Conservation (phyloP, 92 coral and sea anemone species). For the Epizoanthus ramosus region DNA sequence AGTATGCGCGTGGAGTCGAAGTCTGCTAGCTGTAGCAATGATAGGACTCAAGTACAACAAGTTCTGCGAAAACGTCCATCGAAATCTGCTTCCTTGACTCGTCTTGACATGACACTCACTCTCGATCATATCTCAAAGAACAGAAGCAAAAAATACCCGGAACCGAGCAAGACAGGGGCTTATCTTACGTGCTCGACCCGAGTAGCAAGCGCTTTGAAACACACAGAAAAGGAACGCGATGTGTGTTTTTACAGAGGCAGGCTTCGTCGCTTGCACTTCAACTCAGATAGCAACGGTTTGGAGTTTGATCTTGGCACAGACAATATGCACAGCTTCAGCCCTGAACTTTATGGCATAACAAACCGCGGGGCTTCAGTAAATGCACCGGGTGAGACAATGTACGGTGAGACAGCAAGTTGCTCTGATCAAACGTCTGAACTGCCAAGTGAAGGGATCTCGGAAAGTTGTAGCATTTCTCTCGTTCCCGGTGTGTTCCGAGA, state of each 20-base stretch:
- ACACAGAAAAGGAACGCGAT: slow-evolving; percentile 63
- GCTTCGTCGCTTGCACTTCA: slow-evolving; percentile 49
- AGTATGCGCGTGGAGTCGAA: neutral
- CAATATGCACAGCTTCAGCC: neutral
- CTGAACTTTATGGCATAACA: neutral
- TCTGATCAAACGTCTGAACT: slow-evolving; percentile 18
- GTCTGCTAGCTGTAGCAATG: neutral
- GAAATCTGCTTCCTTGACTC: slow-evolving; percentile 24
- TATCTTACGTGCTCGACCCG: slow-evolving; percentile 52
- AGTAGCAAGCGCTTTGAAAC: slow-evolving; percentile 75
- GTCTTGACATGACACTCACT: slow-evolving; percentile 22
- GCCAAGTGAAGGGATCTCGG: slow-evolving; percentile 33
- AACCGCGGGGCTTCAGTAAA: neutral
- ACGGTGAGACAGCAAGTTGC: neutral
- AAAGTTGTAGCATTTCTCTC: slow-evolving; percentile 70
- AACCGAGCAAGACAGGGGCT: neutral
- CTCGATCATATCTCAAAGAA: slow-evolving; percentile 25
- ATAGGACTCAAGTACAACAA: neutral
- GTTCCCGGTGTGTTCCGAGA: slow-evolving; percentile 78
- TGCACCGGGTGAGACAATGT: neutral
- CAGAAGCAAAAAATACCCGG: neutral
- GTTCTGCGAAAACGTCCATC: slow-evolving; percentile 10
- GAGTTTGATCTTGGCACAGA: neutral
- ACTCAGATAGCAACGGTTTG: neutral
- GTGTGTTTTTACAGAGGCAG: slow-evolving; percentile 62